Evolutionary conservation across 2,113 vertebrate genomes (phyloP), one percentile per base, ranked within the genome.

Genomic region (Hypanus sabinus): DNA sequence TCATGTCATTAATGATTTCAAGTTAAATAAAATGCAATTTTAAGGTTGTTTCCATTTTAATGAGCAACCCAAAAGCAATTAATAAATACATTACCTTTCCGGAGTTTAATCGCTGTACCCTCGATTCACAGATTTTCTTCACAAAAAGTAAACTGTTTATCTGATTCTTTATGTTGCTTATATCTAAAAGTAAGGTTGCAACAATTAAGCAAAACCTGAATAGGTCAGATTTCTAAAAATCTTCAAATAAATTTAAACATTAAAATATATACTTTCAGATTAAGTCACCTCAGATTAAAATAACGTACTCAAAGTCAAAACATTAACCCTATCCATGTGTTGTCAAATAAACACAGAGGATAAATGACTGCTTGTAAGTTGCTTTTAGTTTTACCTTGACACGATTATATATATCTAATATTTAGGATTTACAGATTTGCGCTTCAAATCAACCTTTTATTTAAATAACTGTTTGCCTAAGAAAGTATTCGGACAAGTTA

Each of bases 71-170:
- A 20, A 90, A 90, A 90, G 5, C 60, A 90, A 73, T 93, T 73
- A 46, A 30, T 12, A 38, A 73, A 55, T 55, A 94, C 94, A 97
- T 98, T 97, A 99, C 99, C 98, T 99, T 99, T 96, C 99, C 99
- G 94, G 98, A 99, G 95, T 98, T 98, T 92, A 99, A 97, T 90
- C 99, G 97, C 95, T 99, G 98, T 97, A 99, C 99, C 97, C 98
- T 98, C 96, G 98, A 98, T 96, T 99, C 99, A 97, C 99, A 99
- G 96, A 99, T 97, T 97, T 99, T 99, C 97, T 98, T 98, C 96
- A 99, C 98, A 98, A 99, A 99, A 94, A 99, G 96, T 96, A 99
- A 98, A 96, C 99, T 99, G 97, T 99, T 99, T 95, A 99, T 99
- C 96, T 99, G 99, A 97, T 99, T 99, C 97, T 99, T 99, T 95